Percentiles rank a stretch among this genome's conserved stretches.
Conservation (phyloP, 1,140 invertebrate genomes). For the Euwallacea similis region DNA sequence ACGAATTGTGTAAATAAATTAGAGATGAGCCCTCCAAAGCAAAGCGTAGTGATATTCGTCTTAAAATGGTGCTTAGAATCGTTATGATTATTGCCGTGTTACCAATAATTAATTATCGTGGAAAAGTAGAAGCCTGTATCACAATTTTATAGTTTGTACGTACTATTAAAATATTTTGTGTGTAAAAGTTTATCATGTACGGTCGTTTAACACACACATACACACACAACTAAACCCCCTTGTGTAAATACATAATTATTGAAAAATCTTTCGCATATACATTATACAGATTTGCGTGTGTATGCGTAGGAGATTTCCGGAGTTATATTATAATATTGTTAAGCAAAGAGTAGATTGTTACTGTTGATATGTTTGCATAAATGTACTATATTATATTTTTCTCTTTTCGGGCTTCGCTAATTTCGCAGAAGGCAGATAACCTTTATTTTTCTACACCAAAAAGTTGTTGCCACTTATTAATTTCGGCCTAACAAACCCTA, state of each 20-base stretch:
- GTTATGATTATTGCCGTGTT: constrained; percentile 16
- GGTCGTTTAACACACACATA: constrained; percentile 27
- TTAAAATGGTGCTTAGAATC: constrained; percentile 37
- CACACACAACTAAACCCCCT: no score
- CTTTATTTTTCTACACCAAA: no score
- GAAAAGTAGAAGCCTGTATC: constrained; percentile 29
- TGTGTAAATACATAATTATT: no score
- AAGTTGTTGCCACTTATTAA: no score
- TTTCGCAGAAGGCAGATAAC: no score
- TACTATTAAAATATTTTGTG: constrained; percentile 22
- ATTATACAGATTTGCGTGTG: constrained; percentile 15
- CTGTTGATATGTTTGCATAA: constrained; percentile 39
- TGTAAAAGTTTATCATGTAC: constrained; percentile 24
- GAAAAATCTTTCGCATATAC: constrained; percentile 18
- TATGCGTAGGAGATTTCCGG: not conserved
- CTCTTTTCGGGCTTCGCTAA: not conserved
- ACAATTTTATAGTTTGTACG: constrained; percentile 38
- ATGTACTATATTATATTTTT: no score
- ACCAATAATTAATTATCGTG: constrained; percentile 15
- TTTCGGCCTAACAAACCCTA: no score
- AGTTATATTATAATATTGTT: constrained; percentile 23
- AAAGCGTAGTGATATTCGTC: constrained; percentile 36
- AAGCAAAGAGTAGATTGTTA: constrained; percentile 39
- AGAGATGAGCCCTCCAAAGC: constrained; percentile 28
- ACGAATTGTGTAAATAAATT: constrained; percentile 22